These are phyloP conservation scores for Actenoides lindsayi DNA, from an alignment of 2,113 vertebrate species.

Conservation along the genomic window DNA sequence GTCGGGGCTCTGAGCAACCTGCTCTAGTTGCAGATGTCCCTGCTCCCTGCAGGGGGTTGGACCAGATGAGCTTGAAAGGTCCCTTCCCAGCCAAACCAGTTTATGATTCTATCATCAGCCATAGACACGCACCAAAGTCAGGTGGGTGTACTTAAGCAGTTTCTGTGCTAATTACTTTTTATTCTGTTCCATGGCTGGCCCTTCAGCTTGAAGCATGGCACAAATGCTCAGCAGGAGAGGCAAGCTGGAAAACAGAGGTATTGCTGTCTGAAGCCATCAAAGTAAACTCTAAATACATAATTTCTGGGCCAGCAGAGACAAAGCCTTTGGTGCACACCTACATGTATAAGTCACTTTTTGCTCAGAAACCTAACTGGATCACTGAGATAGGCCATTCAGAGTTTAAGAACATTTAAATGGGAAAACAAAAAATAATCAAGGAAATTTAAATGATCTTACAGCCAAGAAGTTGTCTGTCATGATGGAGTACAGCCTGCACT, in stretches of 20 bases:
- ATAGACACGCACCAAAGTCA: not conserved
- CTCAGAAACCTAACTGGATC: not conserved
- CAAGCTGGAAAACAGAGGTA: not conserved
- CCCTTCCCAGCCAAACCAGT: not conserved
- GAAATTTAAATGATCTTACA: not conserved
- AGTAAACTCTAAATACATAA: rapidly evolving
- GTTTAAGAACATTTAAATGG: not conserved
- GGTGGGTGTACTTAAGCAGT: not conserved
- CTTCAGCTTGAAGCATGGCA: not conserved
- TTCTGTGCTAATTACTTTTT: not conserved
- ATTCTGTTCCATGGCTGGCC: not conserved
- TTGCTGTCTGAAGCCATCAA: not conserved
- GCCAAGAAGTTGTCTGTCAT: not conserved
- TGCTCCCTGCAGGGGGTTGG: not conserved
- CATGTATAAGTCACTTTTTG: rapidly evolving
- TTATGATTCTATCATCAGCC: not conserved
- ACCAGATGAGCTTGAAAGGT: not conserved
- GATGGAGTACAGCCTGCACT: no score
- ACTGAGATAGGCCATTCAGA: rapidly evolving
- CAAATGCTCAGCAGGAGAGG: not conserved
- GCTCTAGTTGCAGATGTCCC: not conserved
- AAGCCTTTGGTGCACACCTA: not conserved
- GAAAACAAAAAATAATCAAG: not conserved
- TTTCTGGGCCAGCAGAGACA: not conserved
- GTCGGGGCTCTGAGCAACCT: not conserved